Evolutionary conservation across 2,113 vertebrate species (phyloP).

Genomic region (Elgaria multicarinata): DNA sequence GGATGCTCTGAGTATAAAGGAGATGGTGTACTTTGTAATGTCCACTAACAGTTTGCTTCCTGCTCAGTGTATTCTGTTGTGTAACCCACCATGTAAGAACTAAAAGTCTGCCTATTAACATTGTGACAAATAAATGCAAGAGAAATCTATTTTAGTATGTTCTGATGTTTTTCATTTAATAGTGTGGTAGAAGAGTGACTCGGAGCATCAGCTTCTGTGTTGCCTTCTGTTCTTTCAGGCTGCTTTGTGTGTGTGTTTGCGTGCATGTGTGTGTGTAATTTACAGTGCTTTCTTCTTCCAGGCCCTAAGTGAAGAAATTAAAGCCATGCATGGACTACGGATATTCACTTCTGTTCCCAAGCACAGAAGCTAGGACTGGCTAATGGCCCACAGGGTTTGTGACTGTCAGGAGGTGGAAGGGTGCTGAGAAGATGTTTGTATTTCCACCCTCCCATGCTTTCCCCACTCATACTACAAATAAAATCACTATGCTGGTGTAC

Average conservation of each 20-base stretch:
- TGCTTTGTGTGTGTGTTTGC: neutral
- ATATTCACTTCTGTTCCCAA: constrained; percentile 75
- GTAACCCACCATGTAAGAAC: too few relatives aligned
- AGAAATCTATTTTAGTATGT: too few relatives aligned
- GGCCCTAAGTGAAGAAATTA: constrained; percentile 72
- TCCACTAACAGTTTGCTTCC: neutral
- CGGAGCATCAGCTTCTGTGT: too few relatives aligned
- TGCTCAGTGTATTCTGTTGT: neutral
- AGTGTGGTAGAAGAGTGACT: neutral
- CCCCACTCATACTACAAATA: neutral
- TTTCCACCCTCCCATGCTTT: neutral
- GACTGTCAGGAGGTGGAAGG: neutral
- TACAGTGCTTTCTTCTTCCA: constrained; percentile 30
- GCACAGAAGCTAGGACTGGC: neutral
- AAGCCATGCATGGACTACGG: constrained; percentile 72
- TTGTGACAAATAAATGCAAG: neutral
- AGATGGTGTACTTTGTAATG: neutral
- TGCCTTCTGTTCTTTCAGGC: neutral
- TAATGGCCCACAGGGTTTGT: neutral
- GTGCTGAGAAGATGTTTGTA: neutral
- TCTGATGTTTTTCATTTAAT: neutral
- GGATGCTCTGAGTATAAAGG: neutral
- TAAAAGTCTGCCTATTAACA: neutral
- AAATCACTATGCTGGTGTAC: neutral
- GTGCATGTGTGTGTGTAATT: too few relatives aligned